A percentile compares a stretch with the other conserved stretches of the same genome.
These are phyloP conservation scores for Uropetala carovei DNA, from an alignment of 2,888 invertebrate genomes.

Conservation along the genomic window DNA sequence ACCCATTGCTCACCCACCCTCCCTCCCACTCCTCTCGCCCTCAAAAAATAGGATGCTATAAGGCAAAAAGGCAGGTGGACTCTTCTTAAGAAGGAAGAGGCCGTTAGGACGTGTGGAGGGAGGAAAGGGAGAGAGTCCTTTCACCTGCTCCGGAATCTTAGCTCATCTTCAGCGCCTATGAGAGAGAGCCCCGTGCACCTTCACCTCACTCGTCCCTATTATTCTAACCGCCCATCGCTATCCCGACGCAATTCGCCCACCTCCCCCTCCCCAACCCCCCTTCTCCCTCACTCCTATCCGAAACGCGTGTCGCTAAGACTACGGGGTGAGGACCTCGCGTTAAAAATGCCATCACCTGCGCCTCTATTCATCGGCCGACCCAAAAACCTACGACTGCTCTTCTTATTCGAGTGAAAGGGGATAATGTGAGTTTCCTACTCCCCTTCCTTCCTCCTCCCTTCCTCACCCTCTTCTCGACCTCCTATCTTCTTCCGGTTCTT, in stretches of 20 bases:
- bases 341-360: constrained; percentile 40
- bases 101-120: background rate
- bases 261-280: background rate
- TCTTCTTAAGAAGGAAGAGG: background rate
- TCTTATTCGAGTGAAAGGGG: background rate
- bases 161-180: constrained; percentile 6
- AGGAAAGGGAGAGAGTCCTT: background rate
- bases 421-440: constrained; percentile 15
- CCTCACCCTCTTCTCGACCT: too few relatives aligned
- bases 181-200: background rate
- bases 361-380: background rate
- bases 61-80: constrained; percentile 51
- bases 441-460: background rate
- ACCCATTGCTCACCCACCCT: background rate
- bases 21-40: background rate
- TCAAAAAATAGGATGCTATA: constrained; percentile 48
- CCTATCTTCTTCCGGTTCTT: background rate
- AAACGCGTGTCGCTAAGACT: constrained; percentile 27
- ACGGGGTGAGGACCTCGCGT: constrained; percentile 5
- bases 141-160: constrained; percentile 58
- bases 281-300: background rate
- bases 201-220: background rate
- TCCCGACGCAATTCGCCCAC: background rate
- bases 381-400: background rate
- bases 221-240: background rate